Conservation (phyloP, 2,888 invertebrate species). For the Eupithecia dodoneata region DNA sequence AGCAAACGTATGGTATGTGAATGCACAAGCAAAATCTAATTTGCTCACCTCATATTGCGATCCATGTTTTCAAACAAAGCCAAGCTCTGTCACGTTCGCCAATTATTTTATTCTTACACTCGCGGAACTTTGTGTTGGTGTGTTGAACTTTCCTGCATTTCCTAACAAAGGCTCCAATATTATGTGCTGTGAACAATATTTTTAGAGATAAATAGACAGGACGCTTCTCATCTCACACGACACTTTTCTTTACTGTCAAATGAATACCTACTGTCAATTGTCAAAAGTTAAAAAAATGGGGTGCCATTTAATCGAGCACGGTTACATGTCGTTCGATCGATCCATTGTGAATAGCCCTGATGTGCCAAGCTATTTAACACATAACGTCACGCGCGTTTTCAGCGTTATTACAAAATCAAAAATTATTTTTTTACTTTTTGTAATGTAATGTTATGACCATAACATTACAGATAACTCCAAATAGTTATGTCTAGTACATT, state of each 20-base stretch:
- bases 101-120: constrained; percentile 28
- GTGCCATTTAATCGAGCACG: too few species aligned
- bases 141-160: constrained; percentile 61
- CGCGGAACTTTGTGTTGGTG: constrained; percentile 51
- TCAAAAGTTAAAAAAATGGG: background rate
- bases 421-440: too few species aligned
- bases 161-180: constrained; percentile 53
- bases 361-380: too few species aligned
- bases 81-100: constrained; percentile 35
- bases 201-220: constrained; percentile 70
- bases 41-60: constrained; percentile 78
- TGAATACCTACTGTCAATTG: background rate
- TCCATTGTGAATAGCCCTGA: too few species aligned
- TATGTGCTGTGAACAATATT: constrained; percentile 39
- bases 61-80: constrained; percentile 67
- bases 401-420: too few species aligned
- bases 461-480: too few species aligned
- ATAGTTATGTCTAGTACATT: too few species aligned
- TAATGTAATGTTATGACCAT: too few species aligned
- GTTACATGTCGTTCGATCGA: too few species aligned
- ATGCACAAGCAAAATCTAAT: constrained; percentile 54
- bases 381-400: too few species aligned
- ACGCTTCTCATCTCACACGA: constrained; percentile 60
- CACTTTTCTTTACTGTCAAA: constrained; percentile 1
- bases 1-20: constrained; percentile 53